phyloP scores from a whole-genome alignment of 2,113 vertebrate genomes.

The Coturnix japonica region DNA sequence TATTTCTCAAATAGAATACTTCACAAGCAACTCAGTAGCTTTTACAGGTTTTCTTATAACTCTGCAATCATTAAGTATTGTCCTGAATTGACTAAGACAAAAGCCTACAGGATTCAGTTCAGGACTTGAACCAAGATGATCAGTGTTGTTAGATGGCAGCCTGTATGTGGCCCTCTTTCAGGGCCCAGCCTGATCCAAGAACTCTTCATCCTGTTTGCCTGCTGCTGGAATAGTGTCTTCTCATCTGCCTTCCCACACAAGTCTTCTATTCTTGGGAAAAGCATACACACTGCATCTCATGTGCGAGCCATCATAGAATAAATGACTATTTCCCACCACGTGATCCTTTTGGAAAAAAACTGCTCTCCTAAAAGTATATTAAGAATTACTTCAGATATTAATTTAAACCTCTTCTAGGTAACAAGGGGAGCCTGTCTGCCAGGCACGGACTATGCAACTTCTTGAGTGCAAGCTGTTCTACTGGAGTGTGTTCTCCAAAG shows the following conservation, averaged over 20 bases:
- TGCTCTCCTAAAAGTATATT: neutral
- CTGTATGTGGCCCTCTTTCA: neutral
- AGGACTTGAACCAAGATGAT: neutral
- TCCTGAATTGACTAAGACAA: neutral
- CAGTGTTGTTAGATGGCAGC: neutral
- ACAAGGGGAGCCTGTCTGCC: neutral
- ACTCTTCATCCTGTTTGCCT: neutral
- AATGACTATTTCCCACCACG: neutral
- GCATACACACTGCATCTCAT: neutral
- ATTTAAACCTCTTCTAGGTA: neutral
- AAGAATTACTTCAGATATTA: neutral
- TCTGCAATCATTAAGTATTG: neutral
- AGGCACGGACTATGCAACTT: neutral
- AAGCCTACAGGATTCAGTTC: neutral
- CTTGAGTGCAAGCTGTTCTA: neutral
- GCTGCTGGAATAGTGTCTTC: neutral
- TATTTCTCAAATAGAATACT: slow-evolving; percentile 22
- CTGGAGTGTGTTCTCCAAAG: neutral
- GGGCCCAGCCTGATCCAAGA: neutral
- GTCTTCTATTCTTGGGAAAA: neutral
- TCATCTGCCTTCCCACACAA: neutral
- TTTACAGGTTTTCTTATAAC: neutral
- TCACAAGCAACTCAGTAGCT: neutral
- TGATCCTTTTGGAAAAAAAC: neutral
- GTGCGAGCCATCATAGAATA: neutral